phyloP scores from a whole-genome alignment of 2,888 invertebrate genomes.

The Drosophila vallismaia region DNA sequence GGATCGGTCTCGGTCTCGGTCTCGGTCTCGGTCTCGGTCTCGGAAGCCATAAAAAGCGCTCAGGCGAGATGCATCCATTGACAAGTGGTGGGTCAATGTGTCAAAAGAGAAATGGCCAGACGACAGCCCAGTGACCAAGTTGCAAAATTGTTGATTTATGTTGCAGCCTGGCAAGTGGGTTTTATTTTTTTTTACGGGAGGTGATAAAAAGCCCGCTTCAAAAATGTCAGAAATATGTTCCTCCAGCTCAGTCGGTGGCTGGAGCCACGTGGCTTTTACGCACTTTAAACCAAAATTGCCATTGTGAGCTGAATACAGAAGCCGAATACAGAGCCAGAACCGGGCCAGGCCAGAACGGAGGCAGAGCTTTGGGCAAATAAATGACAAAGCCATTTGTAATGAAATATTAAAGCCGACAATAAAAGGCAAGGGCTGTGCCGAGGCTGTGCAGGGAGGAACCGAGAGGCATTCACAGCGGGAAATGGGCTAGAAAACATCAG shows the following conservation, averaged over 20 bases:
- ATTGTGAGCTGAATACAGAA: slow-evolving; percentile 33
- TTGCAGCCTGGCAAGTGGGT: slow-evolving; percentile 29
- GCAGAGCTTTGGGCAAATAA: slow-evolving; percentile 35
- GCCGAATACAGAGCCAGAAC: not conserved
- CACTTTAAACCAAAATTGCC: slow-evolving; percentile 44
- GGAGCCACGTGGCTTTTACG: slow-evolving; percentile 42
- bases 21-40: not conserved
- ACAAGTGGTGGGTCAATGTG: slow-evolving; percentile 44
- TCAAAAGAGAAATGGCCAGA: slow-evolving; percentile 19
- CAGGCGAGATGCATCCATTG: slow-evolving; percentile 28
- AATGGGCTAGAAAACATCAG: slow-evolving; percentile 42
- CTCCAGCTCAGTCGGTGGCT: slow-evolving; percentile 14
- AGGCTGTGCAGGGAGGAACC: not conserved
- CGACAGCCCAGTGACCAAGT: slow-evolving; percentile 42
- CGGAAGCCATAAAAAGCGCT: slow-evolving; percentile 25
- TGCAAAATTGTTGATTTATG: slow-evolving; percentile 57
- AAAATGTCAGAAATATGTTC: slow-evolving; percentile 15
- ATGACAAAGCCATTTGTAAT: slow-evolving; percentile 64
- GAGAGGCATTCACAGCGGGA: slow-evolving; percentile 15
- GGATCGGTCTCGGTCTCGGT: not conserved
- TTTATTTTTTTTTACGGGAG: slow-evolving; percentile 30
- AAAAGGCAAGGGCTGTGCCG: slow-evolving; percentile 4
- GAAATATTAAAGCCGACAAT: slow-evolving; percentile 52
- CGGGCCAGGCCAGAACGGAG: not conserved
- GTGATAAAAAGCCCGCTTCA: slow-evolving; percentile 45